Conservation (phyloP, 92 coral and sea anemone species). For the Pocillopora meandrina region DNA sequence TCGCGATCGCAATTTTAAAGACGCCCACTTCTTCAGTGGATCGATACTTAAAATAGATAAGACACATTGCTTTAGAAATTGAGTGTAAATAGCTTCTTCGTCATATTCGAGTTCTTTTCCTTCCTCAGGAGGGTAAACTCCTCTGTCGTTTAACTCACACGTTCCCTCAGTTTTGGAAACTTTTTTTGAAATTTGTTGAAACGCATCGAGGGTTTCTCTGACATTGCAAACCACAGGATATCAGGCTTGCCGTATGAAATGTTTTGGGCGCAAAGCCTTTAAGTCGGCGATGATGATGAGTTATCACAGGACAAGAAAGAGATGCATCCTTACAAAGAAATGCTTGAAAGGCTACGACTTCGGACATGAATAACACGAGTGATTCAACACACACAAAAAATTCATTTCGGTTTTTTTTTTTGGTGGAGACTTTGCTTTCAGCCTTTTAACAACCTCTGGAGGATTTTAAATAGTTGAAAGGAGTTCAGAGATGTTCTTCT, state of each 20-base stretch:
- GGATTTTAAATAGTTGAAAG: not conserved
- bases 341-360: not conserved
- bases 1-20: too few species aligned
- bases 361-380: not conserved
- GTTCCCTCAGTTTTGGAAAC: not conserved
- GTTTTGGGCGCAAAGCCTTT: not conserved
- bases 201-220: conserved; percentile 26
- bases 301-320: not conserved
- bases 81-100: conserved; percentile 5
- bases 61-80: not conserved
- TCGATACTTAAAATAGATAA: not conserved
- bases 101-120: conserved; percentile 11
- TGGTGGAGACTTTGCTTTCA: not conserved
- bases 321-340: not conserved
- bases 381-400: too few species aligned
- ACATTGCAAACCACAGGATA: not conserved
- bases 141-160: conserved; percentile 21
- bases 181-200: conserved; percentile 15
- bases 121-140: not conserved
- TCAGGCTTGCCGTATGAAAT: conserved; percentile 8
- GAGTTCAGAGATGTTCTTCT: not conserved
- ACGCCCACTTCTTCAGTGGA: too few species aligned
- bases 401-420: not conserved
- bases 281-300: conserved; percentile 13
- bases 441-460: not conserved